These are phyloP conservation scores for Caradrina clavipalpis DNA, from an alignment of 2,888 invertebrate genomes.

Conservation along the genomic window DNA sequence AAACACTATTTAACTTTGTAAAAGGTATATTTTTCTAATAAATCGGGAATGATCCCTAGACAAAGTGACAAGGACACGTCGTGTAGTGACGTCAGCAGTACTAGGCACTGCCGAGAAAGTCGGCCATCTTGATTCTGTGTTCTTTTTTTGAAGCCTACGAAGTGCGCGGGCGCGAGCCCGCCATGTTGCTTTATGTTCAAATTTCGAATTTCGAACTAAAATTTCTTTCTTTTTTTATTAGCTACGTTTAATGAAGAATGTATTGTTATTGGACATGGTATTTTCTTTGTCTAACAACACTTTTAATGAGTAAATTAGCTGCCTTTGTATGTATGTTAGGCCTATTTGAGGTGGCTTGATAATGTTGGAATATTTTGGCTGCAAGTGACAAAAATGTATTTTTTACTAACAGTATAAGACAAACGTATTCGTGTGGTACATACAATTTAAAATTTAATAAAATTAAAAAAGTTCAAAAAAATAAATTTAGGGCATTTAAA, in stretches of 20 bases:
- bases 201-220: slow-evolving; percentile 61
- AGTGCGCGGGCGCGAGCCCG: slow-evolving; percentile 83
- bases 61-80: slow-evolving; percentile 86
- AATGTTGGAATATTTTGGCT: neutral
- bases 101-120: slow-evolving; percentile 89
- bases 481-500: neutral
- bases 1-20: slow-evolving; percentile 57
- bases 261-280: neutral
- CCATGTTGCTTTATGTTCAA: slow-evolving; percentile 78
- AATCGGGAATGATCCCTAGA: slow-evolving; percentile 76
- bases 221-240: slow-evolving; percentile 8
- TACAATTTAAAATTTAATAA: too few species aligned
- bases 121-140: slow-evolving; percentile 88
- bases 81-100: slow-evolving; percentile 88
- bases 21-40: slow-evolving; percentile 69
- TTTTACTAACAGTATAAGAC: too few species aligned
- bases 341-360: slow-evolving; percentile 38
- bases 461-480: neutral
- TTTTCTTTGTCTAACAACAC: neutral
- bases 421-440: too few species aligned
- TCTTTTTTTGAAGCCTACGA: slow-evolving; percentile 89
- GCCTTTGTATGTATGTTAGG: slow-evolving; percentile 32
- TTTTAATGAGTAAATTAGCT: slow-evolving; percentile 4
- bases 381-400: neutral
- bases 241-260: neutral